Conservation (phyloP, 2,113 vertebrate genomes). For the Marmota monax region DNA sequence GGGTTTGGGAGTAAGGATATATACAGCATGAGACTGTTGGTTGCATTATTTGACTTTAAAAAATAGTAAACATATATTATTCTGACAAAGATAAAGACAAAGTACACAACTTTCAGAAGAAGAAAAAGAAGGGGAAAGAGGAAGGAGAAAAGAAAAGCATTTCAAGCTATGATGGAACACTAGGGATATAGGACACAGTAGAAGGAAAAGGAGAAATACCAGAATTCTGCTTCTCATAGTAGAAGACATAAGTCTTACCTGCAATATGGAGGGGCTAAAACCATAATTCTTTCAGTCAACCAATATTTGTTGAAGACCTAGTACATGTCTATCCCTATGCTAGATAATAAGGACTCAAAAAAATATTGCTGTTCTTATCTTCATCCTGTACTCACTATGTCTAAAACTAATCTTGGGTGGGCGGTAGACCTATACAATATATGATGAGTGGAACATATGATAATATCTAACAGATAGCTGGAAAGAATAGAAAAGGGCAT, state of each 20-base stretch:
- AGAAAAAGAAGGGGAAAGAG: no score
- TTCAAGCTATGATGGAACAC: background rate
- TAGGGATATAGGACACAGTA: background rate
- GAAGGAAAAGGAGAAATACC: background rate
- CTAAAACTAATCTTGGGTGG: background rate
- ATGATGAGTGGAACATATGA: background rate
- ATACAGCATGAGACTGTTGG: background rate
- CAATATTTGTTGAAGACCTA: background rate
- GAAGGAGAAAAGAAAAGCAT: background rate
- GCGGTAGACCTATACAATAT: accelerated
- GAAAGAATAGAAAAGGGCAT: background rate
- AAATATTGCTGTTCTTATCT: background rate
- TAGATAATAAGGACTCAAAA: background rate
- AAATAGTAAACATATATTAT: background rate
- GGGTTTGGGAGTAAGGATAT: background rate
- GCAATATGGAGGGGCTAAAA: background rate
- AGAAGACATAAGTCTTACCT: background rate
- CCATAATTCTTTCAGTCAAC: background rate
- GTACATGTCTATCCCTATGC: background rate
- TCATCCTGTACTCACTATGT: background rate
- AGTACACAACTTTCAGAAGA: background rate
- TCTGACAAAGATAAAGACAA: constrained; percentile 23
- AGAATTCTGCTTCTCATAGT: background rate
- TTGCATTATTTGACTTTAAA: background rate
- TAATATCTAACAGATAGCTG: background rate